These are phyloP conservation scores for Nematostella vectensis DNA, from an alignment of 92 coral and sea anemone species.

Conservation along the genomic window DNA sequence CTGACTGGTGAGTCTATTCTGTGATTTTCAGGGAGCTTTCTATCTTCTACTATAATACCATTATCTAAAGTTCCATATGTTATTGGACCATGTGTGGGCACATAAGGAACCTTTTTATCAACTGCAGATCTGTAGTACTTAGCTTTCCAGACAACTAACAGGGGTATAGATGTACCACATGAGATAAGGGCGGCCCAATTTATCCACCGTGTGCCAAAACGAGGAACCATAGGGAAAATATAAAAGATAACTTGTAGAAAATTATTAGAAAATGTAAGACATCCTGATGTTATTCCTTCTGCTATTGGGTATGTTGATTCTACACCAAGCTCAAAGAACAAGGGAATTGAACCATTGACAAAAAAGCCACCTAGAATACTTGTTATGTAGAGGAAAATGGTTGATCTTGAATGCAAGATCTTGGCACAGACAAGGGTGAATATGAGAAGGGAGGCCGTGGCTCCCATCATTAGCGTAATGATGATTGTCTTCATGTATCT, in stretches of 20 bases:
- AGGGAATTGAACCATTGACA: constrained; percentile 85
- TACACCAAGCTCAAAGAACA: constrained; percentile 82
- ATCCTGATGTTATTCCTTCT: constrained; percentile 85
- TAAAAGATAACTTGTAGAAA: constrained; percentile 82
- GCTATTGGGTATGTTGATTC: constrained; percentile 93
- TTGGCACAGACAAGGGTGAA: constrained; percentile 64
- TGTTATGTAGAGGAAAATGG: constrained; percentile 55
- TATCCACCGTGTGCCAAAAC: constrained; percentile 81
- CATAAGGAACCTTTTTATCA: constrained; percentile 37
- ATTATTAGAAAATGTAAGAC: constrained; percentile 78
- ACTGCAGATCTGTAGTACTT: constrained; percentile 68
- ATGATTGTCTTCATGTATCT: constrained; percentile 75
- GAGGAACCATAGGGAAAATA: constrained; percentile 73
- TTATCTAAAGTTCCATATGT: constrained; percentile 8
- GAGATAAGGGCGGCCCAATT: constrained; percentile 73
- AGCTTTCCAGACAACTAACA: constrained; percentile 59
- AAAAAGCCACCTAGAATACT: constrained; percentile 77
- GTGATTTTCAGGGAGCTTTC: no score
- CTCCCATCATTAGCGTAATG: constrained; percentile 58
- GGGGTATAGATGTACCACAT: constrained; percentile 46
- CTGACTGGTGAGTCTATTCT: no score
- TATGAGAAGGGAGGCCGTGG: constrained; percentile 52
- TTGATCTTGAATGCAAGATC: constrained; percentile 49
- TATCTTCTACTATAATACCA: no score
- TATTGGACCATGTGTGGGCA: constrained; percentile 29